These are phyloP conservation scores for Apogon talboti DNA, from an alignment of 2,797 vertebrate genomes.

Conservation along the genomic window DNA sequence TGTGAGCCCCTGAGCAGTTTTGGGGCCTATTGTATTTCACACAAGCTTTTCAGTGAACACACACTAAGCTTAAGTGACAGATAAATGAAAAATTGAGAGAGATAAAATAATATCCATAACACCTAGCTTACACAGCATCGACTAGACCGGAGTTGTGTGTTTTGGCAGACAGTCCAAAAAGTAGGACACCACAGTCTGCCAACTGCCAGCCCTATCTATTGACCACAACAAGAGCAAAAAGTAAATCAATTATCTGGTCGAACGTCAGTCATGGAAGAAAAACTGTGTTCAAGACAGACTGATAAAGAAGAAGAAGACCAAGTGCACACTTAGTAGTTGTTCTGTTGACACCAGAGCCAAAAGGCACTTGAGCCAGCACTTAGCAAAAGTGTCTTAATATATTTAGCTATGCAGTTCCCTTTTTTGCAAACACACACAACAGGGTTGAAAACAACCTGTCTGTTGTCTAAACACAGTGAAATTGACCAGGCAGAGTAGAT, in stretches of 20 bases:
- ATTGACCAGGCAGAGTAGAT: conserved; percentile 77
- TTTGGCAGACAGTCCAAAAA: conserved; percentile 50
- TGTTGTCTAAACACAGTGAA: conserved; percentile 82
- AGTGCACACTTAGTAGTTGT: conserved; percentile 44
- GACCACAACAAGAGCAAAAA: conserved; percentile 52
- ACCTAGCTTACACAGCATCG: conserved; percentile 26
- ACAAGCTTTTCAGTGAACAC: conserved; percentile 45
- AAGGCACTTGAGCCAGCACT: conserved; percentile 72
- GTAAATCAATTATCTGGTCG: conserved; percentile 63
- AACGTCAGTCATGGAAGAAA: conserved; percentile 48
- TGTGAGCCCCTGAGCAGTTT: conserved; percentile 61
- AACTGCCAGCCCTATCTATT: conserved; percentile 45
- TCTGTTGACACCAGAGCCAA: conserved; percentile 49
- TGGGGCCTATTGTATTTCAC: conserved; percentile 62
- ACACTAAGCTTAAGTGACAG: conserved; percentile 58
- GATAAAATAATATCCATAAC: conserved; percentile 50
- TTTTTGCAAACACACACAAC: conserved; percentile 46
- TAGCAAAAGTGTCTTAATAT: conserved; percentile 77
- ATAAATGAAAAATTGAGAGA: conserved; percentile 47
- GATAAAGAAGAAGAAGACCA: conserved; percentile 44
- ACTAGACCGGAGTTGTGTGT: conserved; percentile 18
- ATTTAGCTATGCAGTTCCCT: conserved; percentile 63
- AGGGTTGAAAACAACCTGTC: conserved; percentile 63
- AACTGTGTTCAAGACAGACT: conserved; percentile 27
- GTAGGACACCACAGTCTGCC: conserved; percentile 53